Evolutionary conservation across 1,140 invertebrate genomes (phyloP).

Genomic region (Choristoneura fumiferana): DNA sequence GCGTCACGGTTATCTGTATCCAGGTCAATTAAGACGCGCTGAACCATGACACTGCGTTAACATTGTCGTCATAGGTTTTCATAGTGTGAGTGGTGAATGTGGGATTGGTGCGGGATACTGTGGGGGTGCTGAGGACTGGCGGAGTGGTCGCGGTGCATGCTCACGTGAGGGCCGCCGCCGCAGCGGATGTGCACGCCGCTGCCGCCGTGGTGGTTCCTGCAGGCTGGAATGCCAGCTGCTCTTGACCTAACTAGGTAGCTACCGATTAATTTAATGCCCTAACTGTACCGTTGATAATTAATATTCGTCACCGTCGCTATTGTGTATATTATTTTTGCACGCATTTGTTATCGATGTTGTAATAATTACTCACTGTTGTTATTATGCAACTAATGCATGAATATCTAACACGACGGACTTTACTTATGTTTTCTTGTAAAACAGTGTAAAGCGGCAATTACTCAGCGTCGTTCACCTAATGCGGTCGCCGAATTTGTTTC

Average conservation of each 20-base stretch:
- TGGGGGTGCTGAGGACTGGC: conserved; percentile 21
- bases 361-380: too few relatives aligned
- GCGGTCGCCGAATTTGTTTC: too few relatives aligned
- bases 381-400: too few relatives aligned
- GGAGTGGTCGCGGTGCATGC: conserved; percentile 40
- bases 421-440: too few relatives aligned
- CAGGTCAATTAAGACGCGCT: conserved; percentile 48
- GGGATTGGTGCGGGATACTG: conserved; percentile 36
- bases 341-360: too few relatives aligned
- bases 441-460: too few relatives aligned
- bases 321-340: too few relatives aligned
- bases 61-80: conserved; percentile 42
- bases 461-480: too few relatives aligned
- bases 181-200: conserved; percentile 74
- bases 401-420: too few relatives aligned
- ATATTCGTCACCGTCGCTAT: neutral
- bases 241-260: conserved; percentile 73
- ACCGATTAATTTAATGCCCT: neutral
- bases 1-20: conserved; percentile 56
- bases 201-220: conserved; percentile 62
- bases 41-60: conserved; percentile 64
- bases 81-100: conserved; percentile 51
- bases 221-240: conserved; percentile 74
- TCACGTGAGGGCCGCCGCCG: conserved; percentile 41
- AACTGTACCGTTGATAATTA: neutral